These are phyloP conservation scores for Antheraea mylitta DNA, from an alignment of 1,140 invertebrate species.

Conservation along the genomic window DNA sequence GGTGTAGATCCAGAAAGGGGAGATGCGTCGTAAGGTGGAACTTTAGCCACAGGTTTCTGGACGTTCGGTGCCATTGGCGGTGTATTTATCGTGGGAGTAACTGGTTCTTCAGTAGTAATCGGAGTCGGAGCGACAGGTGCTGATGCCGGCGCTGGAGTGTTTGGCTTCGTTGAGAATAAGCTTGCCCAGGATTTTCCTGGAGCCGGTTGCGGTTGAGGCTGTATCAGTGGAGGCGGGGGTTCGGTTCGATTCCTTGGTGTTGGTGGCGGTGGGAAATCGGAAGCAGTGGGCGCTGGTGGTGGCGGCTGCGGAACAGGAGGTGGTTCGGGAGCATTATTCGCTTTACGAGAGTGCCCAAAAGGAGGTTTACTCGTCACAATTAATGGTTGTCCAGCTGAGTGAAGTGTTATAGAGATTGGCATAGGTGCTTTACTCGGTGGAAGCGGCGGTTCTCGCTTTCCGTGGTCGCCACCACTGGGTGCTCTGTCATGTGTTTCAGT, in stretches of 20 bases:
- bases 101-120: slow-evolving; percentile 37
- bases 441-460: slow-evolving; percentile 57
- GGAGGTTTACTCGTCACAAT: slow-evolving; percentile 73
- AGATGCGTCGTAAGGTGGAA: slow-evolving; percentile 79
- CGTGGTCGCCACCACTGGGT: slow-evolving; percentile 37
- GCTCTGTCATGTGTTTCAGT: slow-evolving; percentile 41
- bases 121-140: slow-evolving; percentile 14
- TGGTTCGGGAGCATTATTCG: slow-evolving; percentile 47
- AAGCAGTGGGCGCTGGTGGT: slow-evolving; percentile 68
- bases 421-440: slow-evolving; percentile 66
- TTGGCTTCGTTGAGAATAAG: slow-evolving; percentile 64
- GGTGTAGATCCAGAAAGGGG: slow-evolving; percentile 48
- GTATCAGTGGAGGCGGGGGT: slow-evolving; percentile 43
- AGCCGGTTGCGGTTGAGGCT: slow-evolving; percentile 56
- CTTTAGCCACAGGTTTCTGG: slow-evolving; percentile 80
- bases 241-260: slow-evolving; percentile 68
- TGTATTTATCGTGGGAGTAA: slow-evolving; percentile 49
- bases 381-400: slow-evolving; percentile 58
- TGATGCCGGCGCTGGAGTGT: slow-evolving; percentile 28
- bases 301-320: slow-evolving; percentile 58
- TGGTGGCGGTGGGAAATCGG: slow-evolving; percentile 74
- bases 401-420: slow-evolving; percentile 63
- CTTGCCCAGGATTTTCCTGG: slow-evolving; percentile 75
- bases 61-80: slow-evolving; percentile 49
- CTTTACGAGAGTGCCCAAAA: slow-evolving; percentile 68